phyloP scores from a whole-genome alignment of 2,113 vertebrate species.

The Pseudorectes ferrugineus region DNA sequence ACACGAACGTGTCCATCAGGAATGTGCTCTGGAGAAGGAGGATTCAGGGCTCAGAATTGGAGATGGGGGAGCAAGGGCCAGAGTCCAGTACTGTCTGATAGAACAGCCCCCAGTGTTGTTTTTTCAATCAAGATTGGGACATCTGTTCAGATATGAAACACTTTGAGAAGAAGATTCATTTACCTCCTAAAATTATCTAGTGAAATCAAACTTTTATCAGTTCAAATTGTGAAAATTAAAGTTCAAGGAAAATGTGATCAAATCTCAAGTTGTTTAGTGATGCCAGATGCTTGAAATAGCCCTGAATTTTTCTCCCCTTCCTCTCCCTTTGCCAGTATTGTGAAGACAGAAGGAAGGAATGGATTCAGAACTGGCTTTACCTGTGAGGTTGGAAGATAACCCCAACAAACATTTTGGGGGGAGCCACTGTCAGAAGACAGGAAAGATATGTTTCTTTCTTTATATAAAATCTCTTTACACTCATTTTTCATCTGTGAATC shows the following conservation, averaged over 20 bases:
- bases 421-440: neutral
- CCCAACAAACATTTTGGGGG: neutral
- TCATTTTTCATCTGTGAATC: neutral
- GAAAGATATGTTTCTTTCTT: neutral
- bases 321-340: neutral
- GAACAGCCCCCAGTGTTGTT: neutral
- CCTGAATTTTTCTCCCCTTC: neutral
- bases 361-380: neutral
- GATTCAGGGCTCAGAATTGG: neutral
- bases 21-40: neutral
- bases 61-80: neutral
- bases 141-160: neutral
- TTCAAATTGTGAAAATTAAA: neutral
- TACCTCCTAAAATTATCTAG: neutral
- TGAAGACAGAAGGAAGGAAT: neutral
- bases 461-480: neutral
- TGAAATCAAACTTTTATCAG: neutral
- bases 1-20: neutral
- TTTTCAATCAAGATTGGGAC: neutral
- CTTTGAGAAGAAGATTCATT: neutral
- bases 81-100: neutral
- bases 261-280: neutral
- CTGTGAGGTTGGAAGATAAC: neutral
- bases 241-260: neutral
- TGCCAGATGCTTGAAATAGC: neutral